A percentile compares a stretch with the other conserved stretches of the same genome.
phyloP scores from a whole-genome alignment of 2,113 vertebrate genomes.

The Ellobius talpinus region DNA sequence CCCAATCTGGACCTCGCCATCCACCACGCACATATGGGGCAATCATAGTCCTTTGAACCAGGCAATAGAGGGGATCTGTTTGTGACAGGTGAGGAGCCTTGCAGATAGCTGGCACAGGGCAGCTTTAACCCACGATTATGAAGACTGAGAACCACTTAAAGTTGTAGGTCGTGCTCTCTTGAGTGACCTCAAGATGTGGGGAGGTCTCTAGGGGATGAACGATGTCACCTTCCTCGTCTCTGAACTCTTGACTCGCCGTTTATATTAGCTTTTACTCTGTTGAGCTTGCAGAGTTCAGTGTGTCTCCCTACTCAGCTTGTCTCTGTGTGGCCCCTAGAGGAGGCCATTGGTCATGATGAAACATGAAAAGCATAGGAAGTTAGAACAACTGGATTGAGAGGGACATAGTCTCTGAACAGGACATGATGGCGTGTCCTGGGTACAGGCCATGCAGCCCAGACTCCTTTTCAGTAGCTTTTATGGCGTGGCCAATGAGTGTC shows the following conservation, averaged over 20 bases:
- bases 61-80: accelerated
- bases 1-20: accelerated
- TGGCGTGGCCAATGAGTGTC: accelerated
- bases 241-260: background rate
- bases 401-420: too few relatives aligned
- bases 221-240: background rate
- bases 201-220: background rate
- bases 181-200: too few relatives aligned
- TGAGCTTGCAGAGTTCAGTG: background rate
- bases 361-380: background rate
- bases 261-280: background rate
- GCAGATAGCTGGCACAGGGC: accelerated
- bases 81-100: too few relatives aligned
- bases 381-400: background rate
- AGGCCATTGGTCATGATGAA: background rate
- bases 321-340: background rate
- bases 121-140: background rate
- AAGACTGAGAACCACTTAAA: background rate
- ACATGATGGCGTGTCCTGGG: background rate
- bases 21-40: background rate
- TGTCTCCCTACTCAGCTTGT: background rate
- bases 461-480: background rate
- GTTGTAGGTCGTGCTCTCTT: background rate
- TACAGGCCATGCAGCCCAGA: background rate
- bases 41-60: background rate